These are phyloP conservation scores for Istiophorus platypterus DNA, from an alignment of 2,113 vertebrate species.

Conservation along the genomic window DNA sequence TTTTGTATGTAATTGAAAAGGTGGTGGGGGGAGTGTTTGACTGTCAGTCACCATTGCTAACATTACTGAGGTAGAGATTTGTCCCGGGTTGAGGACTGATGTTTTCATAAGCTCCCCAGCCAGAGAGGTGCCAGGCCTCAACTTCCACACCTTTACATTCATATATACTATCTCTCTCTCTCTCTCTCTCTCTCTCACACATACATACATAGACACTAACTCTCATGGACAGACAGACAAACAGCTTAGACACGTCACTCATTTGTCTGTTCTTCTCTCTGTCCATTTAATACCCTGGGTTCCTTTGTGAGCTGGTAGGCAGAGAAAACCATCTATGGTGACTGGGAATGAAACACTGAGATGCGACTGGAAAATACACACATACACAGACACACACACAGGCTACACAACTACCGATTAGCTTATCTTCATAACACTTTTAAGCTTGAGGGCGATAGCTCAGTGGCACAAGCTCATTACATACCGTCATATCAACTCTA, in stretches of 20 bases:
- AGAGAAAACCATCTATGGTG: conserved; percentile 89
- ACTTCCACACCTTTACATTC: conserved; percentile 12
- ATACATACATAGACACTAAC: not conserved
- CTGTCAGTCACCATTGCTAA: conserved; percentile 85
- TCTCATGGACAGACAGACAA: conserved; percentile 28
- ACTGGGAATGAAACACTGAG: conserved; percentile 85
- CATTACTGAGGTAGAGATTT: conserved; percentile 91
- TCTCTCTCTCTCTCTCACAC: not conserved
- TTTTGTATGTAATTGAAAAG: not conserved
- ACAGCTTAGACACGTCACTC: not conserved
- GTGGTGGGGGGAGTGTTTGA: conserved; percentile 77
- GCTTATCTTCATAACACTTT: conserved; percentile 56
- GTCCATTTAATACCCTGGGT: conserved; percentile 71
- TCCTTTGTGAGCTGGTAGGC: conserved; percentile 87
- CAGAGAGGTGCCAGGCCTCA: conserved; percentile 80
- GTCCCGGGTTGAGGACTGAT: conserved; percentile 85
- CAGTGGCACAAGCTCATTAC: conserved; percentile 40
- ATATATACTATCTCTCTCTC: not conserved
- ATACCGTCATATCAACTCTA: not conserved
- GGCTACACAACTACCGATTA: conserved; percentile 23
- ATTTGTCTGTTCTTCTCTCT: conserved; percentile 16
- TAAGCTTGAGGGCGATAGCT: conserved; percentile 32
- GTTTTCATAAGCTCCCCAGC: conserved; percentile 90
- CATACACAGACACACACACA: not conserved
- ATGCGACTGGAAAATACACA: conserved; percentile 2